Evolutionary conservation across 2,797 vertebrate genomes (phyloP).

Genomic region (Danio choprae): DNA sequence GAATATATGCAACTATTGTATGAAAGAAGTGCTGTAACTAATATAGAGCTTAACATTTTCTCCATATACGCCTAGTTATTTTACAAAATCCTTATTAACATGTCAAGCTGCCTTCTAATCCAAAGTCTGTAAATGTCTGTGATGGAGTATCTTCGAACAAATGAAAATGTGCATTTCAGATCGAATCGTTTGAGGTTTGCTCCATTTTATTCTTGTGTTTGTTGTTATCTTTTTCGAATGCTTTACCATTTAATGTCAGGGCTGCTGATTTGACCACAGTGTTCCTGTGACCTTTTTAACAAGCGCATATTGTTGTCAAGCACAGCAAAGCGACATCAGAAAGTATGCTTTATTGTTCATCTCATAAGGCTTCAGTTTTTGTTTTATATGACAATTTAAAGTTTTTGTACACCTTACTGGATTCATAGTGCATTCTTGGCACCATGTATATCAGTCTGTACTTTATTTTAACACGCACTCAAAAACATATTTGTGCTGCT

Average conservation of each 20-base stretch:
- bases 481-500: no score
- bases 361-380: neutral
- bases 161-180: neutral
- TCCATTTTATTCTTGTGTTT: conserved; percentile 10
- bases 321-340: conserved; percentile 1
- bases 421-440: neutral
- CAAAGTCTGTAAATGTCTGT: neutral
- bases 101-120: neutral
- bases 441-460: neutral
- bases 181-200: conserved; percentile 5
- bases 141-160: neutral
- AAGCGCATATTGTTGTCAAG: conserved; percentile 30
- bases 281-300: conserved; percentile 61
- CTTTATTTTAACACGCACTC: neutral
- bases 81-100: neutral
- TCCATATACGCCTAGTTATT: neutral
- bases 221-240: neutral
- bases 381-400: neutral
- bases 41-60: neutral
- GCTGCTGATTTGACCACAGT: conserved; percentile 54
- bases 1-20: neutral
- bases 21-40: neutral
- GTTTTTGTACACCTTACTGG: neutral
- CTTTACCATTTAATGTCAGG: conserved; percentile 46
- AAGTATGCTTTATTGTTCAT: neutral